phyloP scores from a whole-genome alignment of 2,888 invertebrate species.

The Bombyx huttoni region DNA sequence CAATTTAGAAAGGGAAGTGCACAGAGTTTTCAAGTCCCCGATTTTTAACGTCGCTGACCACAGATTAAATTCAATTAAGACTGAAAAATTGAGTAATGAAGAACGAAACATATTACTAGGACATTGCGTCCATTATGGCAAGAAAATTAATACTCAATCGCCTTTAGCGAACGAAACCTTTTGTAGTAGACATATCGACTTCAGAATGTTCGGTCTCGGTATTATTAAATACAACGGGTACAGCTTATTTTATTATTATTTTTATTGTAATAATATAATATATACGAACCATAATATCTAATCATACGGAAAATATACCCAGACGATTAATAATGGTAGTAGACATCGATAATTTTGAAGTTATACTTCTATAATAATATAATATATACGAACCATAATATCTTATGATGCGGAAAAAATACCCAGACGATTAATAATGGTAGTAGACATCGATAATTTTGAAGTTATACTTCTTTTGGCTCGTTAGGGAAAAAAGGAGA shows the following conservation, averaged over 20 bases:
- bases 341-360: too few relatives aligned
- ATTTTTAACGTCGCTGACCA: slow-evolving; percentile 62
- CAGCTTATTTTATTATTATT: slow-evolving; percentile 2
- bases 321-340: too few relatives aligned
- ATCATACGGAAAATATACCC: too few relatives aligned
- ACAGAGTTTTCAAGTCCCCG: slow-evolving; percentile 66
- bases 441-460: too few relatives aligned
- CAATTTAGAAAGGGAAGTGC: slow-evolving; percentile 64
- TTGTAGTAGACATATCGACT: slow-evolving; percentile 49
- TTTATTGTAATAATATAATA: not conserved
- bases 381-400: not conserved
- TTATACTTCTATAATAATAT: too few relatives aligned
- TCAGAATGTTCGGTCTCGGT: slow-evolving; percentile 61
- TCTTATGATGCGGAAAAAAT: too few relatives aligned
- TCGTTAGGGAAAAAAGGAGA: too few relatives aligned
- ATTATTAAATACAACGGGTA: slow-evolving; percentile 27
- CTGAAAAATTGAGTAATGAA: slow-evolving; percentile 9
- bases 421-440: too few relatives aligned
- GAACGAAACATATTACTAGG: slow-evolving; percentile 42
- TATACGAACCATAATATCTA: not conserved
- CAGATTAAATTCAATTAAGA: slow-evolving; percentile 12
- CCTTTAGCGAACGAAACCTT: slow-evolving; percentile 61
- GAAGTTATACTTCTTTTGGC: too few relatives aligned
- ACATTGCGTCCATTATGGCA: slow-evolving; percentile 33
- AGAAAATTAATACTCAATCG: slow-evolving; percentile 57